Evolutionary conservation across 1,140 invertebrate species (phyloP).

Genomic region (Scylla paramamosain): DNA sequence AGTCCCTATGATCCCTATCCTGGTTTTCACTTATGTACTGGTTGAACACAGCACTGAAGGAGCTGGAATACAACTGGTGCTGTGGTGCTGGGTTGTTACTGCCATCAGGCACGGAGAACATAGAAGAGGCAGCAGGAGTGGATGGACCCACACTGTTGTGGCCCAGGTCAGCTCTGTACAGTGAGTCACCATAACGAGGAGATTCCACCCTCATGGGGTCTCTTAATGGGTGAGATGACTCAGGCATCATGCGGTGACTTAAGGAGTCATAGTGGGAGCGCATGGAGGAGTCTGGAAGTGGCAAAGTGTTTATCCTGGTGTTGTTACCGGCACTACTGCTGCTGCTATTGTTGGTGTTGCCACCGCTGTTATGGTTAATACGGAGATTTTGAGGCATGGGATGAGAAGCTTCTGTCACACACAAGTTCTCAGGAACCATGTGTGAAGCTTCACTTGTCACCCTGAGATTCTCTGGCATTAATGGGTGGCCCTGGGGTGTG

Average conservation of each 20-base stretch:
- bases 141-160: conserved; percentile 69
- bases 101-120: conserved; percentile 66
- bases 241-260: conserved; percentile 71
- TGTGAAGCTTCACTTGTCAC: conserved; percentile 66
- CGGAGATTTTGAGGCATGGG: conserved; percentile 76
- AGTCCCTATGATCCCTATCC: conserved; percentile 64
- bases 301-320: conserved; percentile 62
- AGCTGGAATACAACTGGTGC: conserved; percentile 64
- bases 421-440: conserved; percentile 76
- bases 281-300: conserved; percentile 68
- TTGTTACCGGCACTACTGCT: conserved; percentile 27
- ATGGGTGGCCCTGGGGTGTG: conserved; percentile 66
- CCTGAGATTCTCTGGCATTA: conserved; percentile 75
- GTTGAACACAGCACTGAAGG: conserved; percentile 60
- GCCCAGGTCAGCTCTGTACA: conserved; percentile 71
- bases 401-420: conserved; percentile 72
- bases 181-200: conserved; percentile 67
- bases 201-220: conserved; percentile 68
- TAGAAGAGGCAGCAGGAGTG: conserved; percentile 69
- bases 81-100: conserved; percentile 61
- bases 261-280: conserved; percentile 71
- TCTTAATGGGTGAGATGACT: conserved; percentile 58
- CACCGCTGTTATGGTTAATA: conserved; percentile 58
- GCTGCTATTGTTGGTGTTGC: conserved; percentile 42
- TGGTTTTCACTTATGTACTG: conserved; percentile 70